Base-by-base conservation (phyloP, 2,888 invertebrate species). In the Dione juno region DNA sequence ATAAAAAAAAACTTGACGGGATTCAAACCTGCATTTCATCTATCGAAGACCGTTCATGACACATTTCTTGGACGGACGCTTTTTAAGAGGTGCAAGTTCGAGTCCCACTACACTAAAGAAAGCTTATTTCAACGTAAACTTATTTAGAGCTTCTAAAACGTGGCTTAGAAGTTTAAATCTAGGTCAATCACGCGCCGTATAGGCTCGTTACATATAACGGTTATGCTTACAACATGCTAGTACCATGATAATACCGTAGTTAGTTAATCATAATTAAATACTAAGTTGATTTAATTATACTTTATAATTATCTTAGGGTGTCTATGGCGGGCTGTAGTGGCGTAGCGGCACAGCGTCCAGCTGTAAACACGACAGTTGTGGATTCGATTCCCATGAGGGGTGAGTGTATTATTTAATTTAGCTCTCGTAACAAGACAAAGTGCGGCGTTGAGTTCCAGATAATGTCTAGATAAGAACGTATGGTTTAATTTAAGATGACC, bases 121-220 rank as follows among this genome's bases (percentile, higher is more conserved):
- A 28, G 28, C 28, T 5, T 28, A 2, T 28, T 28, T 5, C 16
- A 10, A 2, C 16, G 19, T 5, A 11, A 50, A 21, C 9, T 50
- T 61, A 61, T 28, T 11, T 35, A 61, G 10, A 61, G 45, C 16
- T 57, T 37, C 13, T 7, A 57, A 57, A 16, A 28, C 45, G 45
- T 61, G 50, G 40, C 52, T 28, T 28, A 5, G 28, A 28, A 28
- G 28, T 28, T 5, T 28, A 3, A 28, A 28, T 40, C 50, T 64
- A 40, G 64, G 64, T 64, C 64, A 64, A 64, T 64, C 64, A 50
- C 64, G 37, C 28, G 64, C 16, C 64, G 50, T 64, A 64, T 64
- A 64, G 40, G 64, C 64, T 61, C 61, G 61, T 61, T 61, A 61
- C 61, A 61, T 61, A 16, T 61, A 61, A 61, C 61, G 61, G 35